Base-by-base conservation (phyloP, 2,113 vertebrate species). In the Lichenostomus cassidix region DNA sequence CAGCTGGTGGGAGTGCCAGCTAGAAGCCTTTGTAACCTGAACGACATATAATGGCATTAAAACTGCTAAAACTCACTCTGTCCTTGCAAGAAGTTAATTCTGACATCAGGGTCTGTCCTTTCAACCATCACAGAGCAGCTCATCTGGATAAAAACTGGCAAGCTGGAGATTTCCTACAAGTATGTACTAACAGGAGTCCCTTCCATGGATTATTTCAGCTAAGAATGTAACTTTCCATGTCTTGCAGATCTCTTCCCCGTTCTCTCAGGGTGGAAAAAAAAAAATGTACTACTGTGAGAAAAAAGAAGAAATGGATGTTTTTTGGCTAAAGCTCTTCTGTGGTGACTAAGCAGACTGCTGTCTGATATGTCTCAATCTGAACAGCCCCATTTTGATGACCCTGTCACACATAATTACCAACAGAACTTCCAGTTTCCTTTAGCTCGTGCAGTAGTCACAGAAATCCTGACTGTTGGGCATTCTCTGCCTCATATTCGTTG, bases 291-390 rank as follows among this genome's bases (percentile, higher is more conserved):
- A 22, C 80, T 50, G 60, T 77, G 64, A 92, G 88, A 62, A 93
- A 67, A 69, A 56, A 67, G 44, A 80, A 59, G 56, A 92, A 82
- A 65, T 31, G 47, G 69, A 87, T 39, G 58, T 35, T 23, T 73
- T 92, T 89, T 83, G 91, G 89, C 73, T 73, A 91, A 67, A 64
- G 65, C 65, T 90, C 15, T 92, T 94, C 65, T 76, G 71, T 79
- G 90, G 58, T 94, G 91, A 94, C 89, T 92, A 95, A 95, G 96
- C 94, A 96, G 79, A 49, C 69, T 81, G 78, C 88, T 91, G 84
- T n/a, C 86, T 92, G 90, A 96, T 93, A 82, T 13, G 74, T 91
- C 92, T 95, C 94, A 81, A 87, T 95, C 55, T 78, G 82, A 94
- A 53, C 67, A 87, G 73, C 65, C 84, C 33, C 55, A 74, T 91